These are phyloP conservation scores for Euphonia xanthogaster DNA, from an alignment of 2,797 vertebrate species.

Conservation along the genomic window DNA sequence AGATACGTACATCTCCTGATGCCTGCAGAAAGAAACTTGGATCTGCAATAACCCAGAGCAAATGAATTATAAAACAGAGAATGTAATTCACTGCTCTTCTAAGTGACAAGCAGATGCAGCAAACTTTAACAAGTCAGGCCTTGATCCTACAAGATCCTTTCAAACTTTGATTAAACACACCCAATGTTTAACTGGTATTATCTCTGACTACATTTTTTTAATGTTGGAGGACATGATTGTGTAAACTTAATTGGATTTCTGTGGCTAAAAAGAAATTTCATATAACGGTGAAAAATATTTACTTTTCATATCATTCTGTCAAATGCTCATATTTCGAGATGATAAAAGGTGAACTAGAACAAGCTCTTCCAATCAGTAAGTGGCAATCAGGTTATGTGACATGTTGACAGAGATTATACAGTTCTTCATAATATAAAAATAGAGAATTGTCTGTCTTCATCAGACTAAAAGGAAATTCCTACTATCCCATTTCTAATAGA, in stretches of 20 bases:
- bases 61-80: not conserved
- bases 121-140: not conserved
- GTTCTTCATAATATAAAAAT: not conserved
- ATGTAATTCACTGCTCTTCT: not conserved
- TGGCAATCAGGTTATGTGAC: not conserved
- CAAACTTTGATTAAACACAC: not conserved
- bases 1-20: not conserved
- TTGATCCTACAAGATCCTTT: not conserved
- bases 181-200: not conserved
- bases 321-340: not conserved
- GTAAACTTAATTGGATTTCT: not conserved
- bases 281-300: not conserved
- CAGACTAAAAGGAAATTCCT: not conserved
- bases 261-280: not conserved
- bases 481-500: not conserved
- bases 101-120: not conserved
- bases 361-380: not conserved
- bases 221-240: not conserved
- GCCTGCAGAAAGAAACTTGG: not conserved
- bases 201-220: not conserved
- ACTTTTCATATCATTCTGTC: not conserved
- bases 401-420: not conserved
- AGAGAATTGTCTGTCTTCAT: not conserved
- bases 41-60: not conserved
- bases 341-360: not conserved